A percentile compares a stretch with the other conserved stretches of the same genome.
Conservation (phyloP, 2,888 invertebrate species). For the Thymelicus acteon region DNA sequence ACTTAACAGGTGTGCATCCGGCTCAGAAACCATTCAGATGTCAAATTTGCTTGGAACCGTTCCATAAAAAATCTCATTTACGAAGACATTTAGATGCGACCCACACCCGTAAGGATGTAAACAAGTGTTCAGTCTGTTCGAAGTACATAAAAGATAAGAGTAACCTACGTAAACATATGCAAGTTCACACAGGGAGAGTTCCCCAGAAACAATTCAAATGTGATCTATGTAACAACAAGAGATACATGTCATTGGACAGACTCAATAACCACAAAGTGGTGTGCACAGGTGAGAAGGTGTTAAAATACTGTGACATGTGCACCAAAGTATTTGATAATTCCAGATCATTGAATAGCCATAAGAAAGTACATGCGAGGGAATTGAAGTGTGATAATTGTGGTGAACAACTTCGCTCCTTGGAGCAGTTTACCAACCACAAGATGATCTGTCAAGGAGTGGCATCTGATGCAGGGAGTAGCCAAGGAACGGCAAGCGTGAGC, state of each 20-base stretch:
- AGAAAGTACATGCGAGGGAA: constrained; percentile 82
- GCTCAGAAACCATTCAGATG: constrained; percentile 82
- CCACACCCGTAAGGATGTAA: constrained; percentile 82
- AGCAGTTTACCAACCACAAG: constrained; percentile 81
- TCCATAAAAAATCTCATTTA: constrained; percentile 79
- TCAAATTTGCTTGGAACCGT: constrained; percentile 82
- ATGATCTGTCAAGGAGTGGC: constrained; percentile 73
- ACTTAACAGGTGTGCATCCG: constrained; percentile 81
- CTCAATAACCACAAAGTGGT: constrained; percentile 82
- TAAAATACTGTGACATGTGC: constrained; percentile 84
- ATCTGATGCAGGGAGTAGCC: constrained; percentile 53
- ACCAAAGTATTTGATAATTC: constrained; percentile 84
- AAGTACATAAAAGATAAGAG: constrained; percentile 84
- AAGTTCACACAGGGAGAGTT: constrained; percentile 82
- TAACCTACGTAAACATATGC: constrained; percentile 83
- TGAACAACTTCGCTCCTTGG: constrained; percentile 79
- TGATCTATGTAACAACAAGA: constrained; percentile 82
- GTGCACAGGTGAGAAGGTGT: constrained; percentile 79
- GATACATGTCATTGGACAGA: constrained; percentile 82
- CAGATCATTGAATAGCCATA: constrained; percentile 81
- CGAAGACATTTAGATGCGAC: constrained; percentile 80
- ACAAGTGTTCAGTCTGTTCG: constrained; percentile 82
- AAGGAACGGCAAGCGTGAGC: constrained; percentile 52
- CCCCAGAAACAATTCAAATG: constrained; percentile 84
- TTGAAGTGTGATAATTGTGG: constrained; percentile 81